phyloP scores from a whole-genome alignment of 1,140 invertebrate genomes.

The Cotesia typhae region DNA sequence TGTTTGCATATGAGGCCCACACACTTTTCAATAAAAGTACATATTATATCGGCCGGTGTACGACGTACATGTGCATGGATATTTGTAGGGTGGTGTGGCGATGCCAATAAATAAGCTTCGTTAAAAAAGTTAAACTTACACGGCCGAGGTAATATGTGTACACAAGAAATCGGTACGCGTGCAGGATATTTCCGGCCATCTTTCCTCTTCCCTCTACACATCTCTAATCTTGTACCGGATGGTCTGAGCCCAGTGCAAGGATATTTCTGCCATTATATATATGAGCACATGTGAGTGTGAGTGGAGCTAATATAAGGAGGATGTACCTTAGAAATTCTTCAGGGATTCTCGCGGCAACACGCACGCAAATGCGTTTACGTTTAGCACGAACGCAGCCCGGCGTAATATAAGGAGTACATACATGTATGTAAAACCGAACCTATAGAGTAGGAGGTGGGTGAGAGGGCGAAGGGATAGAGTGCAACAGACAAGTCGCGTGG shows the following conservation, averaged over 20 bases:
- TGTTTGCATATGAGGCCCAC: slow-evolving; percentile 2
- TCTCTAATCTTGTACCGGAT: slow-evolving; percentile 1
- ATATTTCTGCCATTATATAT: no score
- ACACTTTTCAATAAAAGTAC: neutral
- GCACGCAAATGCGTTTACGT: slow-evolving; percentile 19
- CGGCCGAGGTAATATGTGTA: slow-evolving; percentile 34
- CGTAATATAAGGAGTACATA: neutral
- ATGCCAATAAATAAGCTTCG: slow-evolving; percentile 46
- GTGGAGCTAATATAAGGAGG: no score
- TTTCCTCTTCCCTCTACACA: slow-evolving; percentile 1
- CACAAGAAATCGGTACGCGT: neutral
- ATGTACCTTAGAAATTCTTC: no score
- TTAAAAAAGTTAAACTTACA: slow-evolving; percentile 44
- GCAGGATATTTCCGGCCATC: slow-evolving; percentile 2
- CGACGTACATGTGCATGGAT: no score
- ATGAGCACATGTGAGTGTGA: no score
- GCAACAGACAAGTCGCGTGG: slow-evolving; percentile 49
- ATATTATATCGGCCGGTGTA: no score
- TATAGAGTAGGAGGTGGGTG: no score
- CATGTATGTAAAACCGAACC: no score
- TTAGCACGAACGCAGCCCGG: neutral
- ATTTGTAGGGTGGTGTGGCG: slow-evolving; percentile 30
- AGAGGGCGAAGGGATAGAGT: neutral
- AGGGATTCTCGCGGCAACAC: slow-evolving; percentile 1
- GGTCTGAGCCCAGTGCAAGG: no score